Percentiles rank a stretch among this genome's conserved stretches.
These are phyloP conservation scores for Anguilla anguilla DNA, from an alignment of 2,797 vertebrate species.

Conservation along the genomic window DNA sequence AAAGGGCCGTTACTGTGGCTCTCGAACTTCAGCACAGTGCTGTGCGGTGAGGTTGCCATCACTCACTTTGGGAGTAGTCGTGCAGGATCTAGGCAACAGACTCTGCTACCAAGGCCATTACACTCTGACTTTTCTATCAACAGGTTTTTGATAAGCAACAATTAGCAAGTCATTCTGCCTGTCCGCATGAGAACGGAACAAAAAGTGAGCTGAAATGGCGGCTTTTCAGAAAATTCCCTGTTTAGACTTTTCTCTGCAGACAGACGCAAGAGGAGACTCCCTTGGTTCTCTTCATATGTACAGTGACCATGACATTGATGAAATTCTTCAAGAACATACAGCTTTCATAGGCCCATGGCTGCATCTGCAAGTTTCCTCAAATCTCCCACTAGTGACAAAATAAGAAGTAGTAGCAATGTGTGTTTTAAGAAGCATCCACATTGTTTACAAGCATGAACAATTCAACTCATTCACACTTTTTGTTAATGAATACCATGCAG, in stretches of 20 bases:
- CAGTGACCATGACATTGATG: constrained; percentile 27
- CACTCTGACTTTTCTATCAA: background rate
- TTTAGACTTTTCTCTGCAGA: constrained; percentile 34
- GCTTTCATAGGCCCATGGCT: constrained; percentile 6
- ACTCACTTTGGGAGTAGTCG: background rate
- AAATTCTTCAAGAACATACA: constrained; percentile 30
- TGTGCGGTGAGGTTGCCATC: background rate
- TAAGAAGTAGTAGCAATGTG: no score
- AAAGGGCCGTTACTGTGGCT: background rate
- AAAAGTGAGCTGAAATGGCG: background rate
- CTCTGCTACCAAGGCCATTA: background rate
- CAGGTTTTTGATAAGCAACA: background rate
- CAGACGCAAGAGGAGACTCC: constrained; percentile 29
- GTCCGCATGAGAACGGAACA: background rate
- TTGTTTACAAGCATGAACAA: no score
- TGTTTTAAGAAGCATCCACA: no score
- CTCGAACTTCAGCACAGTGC: background rate
- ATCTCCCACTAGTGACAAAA: no score
- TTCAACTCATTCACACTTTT: no score
- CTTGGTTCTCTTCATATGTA: background rate
- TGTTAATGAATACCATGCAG: no score
- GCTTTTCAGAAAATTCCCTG: background rate
- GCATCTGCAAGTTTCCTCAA: no score
- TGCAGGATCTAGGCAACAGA: background rate
- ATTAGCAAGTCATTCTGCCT: background rate